These are phyloP conservation scores for Erpornis zantholeuca DNA, from an alignment of 2,113 vertebrate species.

Conservation along the genomic window DNA sequence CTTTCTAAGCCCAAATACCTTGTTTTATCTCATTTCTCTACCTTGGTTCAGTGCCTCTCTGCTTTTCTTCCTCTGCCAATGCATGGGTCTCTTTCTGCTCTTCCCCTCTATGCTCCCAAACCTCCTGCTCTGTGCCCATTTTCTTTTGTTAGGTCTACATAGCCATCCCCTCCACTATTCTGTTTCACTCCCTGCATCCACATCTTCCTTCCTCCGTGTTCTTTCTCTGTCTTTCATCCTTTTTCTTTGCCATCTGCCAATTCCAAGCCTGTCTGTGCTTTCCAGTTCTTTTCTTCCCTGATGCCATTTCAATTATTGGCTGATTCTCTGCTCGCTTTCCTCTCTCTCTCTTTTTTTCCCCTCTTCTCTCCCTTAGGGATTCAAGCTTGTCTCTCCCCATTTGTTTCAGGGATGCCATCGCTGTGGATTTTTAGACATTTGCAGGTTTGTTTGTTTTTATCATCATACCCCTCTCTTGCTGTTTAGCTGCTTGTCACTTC, in stretches of 20 bases:
- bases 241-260: neutral
- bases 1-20: neutral
- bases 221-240: neutral
- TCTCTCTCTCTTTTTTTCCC: neutral
- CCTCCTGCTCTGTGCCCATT: neutral
- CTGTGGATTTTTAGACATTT: constrained; percentile 21
- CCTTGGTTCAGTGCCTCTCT: neutral
- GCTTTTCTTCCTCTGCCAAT: neutral
- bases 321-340: constrained; percentile 1
- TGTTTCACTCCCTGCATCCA: neutral
- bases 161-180: neutral
- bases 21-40: neutral
- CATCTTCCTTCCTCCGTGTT: neutral
- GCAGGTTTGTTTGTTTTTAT: constrained; percentile 56
- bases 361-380: constrained; percentile 37
- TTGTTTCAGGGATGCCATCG: neutral
- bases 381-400: constrained; percentile 17
- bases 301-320: constrained; percentile 49
- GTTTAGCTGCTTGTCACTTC: constrained; percentile 60
- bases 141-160: neutral
- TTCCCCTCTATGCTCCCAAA: neutral
- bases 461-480: constrained; percentile 38
- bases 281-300: neutral
- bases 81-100: neutral
- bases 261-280: neutral